phyloP scores from a whole-genome alignment of 1,140 invertebrate species.

The Ostrea denselamellosa region DNA sequence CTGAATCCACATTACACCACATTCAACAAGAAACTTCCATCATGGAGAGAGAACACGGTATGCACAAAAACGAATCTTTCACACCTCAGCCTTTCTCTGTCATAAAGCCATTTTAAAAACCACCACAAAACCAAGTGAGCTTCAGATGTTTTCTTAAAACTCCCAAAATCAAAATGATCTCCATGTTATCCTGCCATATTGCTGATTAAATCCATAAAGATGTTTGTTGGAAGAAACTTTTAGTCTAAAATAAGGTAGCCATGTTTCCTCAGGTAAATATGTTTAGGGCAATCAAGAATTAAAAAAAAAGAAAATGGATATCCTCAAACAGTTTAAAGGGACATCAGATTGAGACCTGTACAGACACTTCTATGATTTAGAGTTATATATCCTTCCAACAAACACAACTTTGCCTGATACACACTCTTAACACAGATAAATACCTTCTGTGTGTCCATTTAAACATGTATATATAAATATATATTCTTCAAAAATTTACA shows the following conservation, averaged over 20 bases:
- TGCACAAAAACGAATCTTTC: background rate
- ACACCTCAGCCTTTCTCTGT: background rate
- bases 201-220: background rate
- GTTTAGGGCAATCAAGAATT: slow-evolving; percentile 1
- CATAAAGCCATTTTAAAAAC: background rate
- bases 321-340: slow-evolving; percentile 24
- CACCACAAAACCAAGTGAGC: background rate
- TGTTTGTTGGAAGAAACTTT: background rate
- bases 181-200: background rate
- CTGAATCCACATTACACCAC: background rate
- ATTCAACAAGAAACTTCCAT: slow-evolving; percentile 7
- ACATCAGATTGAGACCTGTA: background rate
- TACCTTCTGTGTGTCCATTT: slow-evolving; percentile 24
- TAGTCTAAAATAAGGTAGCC: background rate
- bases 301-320: background rate
- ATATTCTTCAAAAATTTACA: slow-evolving; percentile 9
- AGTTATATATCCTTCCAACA: slow-evolving; percentile 4
- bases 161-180: background rate
- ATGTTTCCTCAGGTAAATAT: slow-evolving; percentile 28
- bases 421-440: slow-evolving; percentile 16
- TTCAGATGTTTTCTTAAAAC: slow-evolving; percentile 1
- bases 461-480: background rate
- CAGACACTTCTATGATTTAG: background rate
- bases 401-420: background rate
- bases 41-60: background rate